These are phyloP conservation scores for Leucania comma DNA, from an alignment of 2,888 invertebrate genomes.

Conservation along the genomic window DNA sequence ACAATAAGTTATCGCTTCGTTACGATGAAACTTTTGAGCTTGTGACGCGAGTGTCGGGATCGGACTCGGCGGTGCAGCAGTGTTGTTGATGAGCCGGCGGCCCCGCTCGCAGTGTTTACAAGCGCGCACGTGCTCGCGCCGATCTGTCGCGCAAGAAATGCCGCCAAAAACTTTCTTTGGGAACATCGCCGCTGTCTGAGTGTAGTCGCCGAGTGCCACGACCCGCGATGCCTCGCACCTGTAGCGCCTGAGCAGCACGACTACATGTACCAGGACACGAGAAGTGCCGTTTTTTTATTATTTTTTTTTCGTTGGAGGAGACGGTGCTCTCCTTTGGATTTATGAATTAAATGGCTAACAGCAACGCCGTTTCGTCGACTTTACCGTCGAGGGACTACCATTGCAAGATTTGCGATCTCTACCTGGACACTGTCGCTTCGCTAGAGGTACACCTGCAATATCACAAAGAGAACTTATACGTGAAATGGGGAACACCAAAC, in stretches of 20 bases:
- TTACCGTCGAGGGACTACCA: constrained; percentile 91
- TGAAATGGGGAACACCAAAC: constrained; percentile 93
- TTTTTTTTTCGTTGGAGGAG: constrained; percentile 90
- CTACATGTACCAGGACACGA: constrained; percentile 87
- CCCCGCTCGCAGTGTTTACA: constrained; percentile 80
- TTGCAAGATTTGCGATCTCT: constrained; percentile 94
- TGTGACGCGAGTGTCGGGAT: constrained; percentile 67
- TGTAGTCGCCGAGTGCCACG: constrained; percentile 74
- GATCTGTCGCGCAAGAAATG: constrained; percentile 85
- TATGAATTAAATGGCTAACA: constrained; percentile 90
- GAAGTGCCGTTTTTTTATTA: constrained; percentile 86
- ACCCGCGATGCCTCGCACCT: constrained; percentile 83
- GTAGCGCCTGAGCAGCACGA: constrained; percentile 83
- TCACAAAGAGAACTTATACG: constrained; percentile 94
- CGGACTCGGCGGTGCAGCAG: constrained; percentile 36
- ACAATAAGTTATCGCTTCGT: constrained; percentile 73
- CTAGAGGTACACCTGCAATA: constrained; percentile 95
- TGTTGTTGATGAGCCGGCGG: constrained; percentile 58
- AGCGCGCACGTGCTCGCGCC: constrained; percentile 86
- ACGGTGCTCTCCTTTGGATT: constrained; percentile 86
- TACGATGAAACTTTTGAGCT: constrained; percentile 72
- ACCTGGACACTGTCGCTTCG: constrained; percentile 94
- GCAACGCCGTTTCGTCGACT: constrained; percentile 89
- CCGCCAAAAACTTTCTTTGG: constrained; percentile 89
- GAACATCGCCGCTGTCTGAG: constrained; percentile 84